Base-by-base conservation (phyloP, 37 sponge, comb jelly and placozoan species). In the Theonella swinhoei region DNA sequence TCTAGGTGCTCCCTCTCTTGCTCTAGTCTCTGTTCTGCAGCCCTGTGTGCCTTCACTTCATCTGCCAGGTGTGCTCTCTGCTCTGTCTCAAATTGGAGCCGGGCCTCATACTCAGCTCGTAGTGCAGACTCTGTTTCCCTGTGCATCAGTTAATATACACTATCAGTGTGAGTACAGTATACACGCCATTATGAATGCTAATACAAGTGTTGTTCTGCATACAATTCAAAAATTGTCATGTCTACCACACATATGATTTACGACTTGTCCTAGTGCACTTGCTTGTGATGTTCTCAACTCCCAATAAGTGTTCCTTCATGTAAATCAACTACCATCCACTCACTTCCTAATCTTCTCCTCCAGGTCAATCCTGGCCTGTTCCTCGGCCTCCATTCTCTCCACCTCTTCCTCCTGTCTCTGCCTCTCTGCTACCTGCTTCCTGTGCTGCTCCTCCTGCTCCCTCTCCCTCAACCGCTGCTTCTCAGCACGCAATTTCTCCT, bases 121-220 rank as follows among this genome's bases (percentile, higher is more conserved):
- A 75, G 85, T 26, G 73, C 64, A 4, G 88, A 84, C 37, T 92
- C 92, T 32, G 85, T 72, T 40, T 92, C 92, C 39, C 71, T 80
- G 65, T 43, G 60, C 30, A 41, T 25, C 35, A 42, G 67, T 25
- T 31, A 65, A 39, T n/a, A n/a, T n/a, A n/a, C n/a, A n/a, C n/a
- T n/a, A n/a, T n/a, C n/a, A n/a, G n/a, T n/a, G n/a, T n/a, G n/a
- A n/a, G n/a, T n/a, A n/a, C n/a, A n/a, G n/a, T n/a, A n/a, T n/a
- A n/a, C n/a, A n/a, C n/a, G n/a, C n/a, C n/a, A n/a, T n/a, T n/a
- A n/a, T n/a, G n/a, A n/a, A n/a, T n/a, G n/a, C n/a, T n/a, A n/a
- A n/a, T n/a, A n/a, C n/a, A n/a, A n/a, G n/a, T n/a, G n/a, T n/a
- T n/a, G n/a, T n/a, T n/a, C n/a, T n/a, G n/a, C n/a, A n/a, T n/a